These are phyloP conservation scores for Heliconius aoede DNA, from an alignment of 2,888 invertebrate species.

Conservation along the genomic window DNA sequence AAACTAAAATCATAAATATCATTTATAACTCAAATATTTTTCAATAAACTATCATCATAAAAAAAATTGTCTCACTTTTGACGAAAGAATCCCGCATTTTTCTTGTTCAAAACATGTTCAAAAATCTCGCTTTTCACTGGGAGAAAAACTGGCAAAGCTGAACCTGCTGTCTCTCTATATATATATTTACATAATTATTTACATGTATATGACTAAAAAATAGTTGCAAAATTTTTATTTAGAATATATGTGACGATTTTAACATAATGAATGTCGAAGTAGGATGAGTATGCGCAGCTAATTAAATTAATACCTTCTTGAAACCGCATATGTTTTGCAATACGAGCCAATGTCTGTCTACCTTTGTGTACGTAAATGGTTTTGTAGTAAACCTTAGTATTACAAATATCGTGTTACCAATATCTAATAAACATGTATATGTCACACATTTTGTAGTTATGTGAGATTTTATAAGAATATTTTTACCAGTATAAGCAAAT, in stretches of 20 bases:
- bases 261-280: slow-evolving; percentile 53
- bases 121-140: too few relatives aligned
- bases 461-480: background rate
- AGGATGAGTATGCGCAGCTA: slow-evolving; percentile 42
- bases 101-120: too few relatives aligned
- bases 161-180: too few relatives aligned
- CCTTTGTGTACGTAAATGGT: slow-evolving; percentile 14
- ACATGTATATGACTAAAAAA: background rate
- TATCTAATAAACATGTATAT: background rate
- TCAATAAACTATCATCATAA: too few relatives aligned
- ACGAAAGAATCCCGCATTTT: too few relatives aligned
- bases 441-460: background rate
- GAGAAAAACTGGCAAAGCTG: too few relatives aligned
- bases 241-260: slow-evolving; percentile 67
- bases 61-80: too few relatives aligned
- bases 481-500: background rate
- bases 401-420: slow-evolving; percentile 12
- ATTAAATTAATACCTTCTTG: slow-evolving; percentile 47
- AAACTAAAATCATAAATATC: too few relatives aligned
- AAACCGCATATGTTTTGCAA: slow-evolving; percentile 35
- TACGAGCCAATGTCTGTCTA: slow-evolving; percentile 8
- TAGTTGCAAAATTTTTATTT: slow-evolving; percentile 53
- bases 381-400: slow-evolving; percentile 2
- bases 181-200: too few relatives aligned
- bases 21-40: too few relatives aligned